phyloP scores from a whole-genome alignment of 2,888 invertebrate species.

The Unio pictorum region DNA sequence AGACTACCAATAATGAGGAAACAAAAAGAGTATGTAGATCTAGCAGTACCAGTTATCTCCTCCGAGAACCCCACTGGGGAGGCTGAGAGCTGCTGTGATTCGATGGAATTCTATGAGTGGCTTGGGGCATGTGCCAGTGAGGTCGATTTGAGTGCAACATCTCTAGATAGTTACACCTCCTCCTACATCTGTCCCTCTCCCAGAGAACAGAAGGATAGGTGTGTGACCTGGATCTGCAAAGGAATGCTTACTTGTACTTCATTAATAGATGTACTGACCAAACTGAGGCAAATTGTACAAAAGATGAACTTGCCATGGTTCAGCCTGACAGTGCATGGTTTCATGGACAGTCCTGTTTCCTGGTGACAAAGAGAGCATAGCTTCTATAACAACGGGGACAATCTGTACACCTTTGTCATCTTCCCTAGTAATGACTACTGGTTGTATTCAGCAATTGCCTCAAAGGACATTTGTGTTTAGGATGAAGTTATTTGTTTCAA shows the following conservation, averaged over 20 bases:
- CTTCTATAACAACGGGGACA: conserved; percentile 57
- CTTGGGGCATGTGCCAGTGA: conserved; percentile 60
- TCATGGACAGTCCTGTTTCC: conserved; percentile 58
- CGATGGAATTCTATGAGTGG: conserved; percentile 61
- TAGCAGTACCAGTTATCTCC: conserved; percentile 27
- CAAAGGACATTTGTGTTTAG: conserved; percentile 17
- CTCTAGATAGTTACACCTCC: conserved; percentile 40
- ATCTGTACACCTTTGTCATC: conserved; percentile 56
- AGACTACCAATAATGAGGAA: conserved; percentile 21
- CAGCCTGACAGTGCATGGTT: conserved; percentile 62
- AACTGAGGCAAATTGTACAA: conserved; percentile 13
- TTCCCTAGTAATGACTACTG: conserved; percentile 59
- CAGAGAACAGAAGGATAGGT: conserved; percentile 12
- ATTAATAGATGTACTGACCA: conserved; percentile 30
- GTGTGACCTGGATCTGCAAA: conserved; percentile 29
- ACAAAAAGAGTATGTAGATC: conserved; percentile 24
- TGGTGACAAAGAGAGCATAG: conserved; percentile 55
- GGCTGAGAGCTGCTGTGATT: conserved; percentile 11
- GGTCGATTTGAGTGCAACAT: conserved; percentile 22
- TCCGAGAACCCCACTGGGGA: conserved; percentile 7
- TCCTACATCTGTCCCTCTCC: conserved; percentile 45
- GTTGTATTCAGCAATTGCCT: conserved; percentile 47
- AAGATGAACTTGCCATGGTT: conserved; percentile 41
- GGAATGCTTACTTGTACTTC: conserved; percentile 46
- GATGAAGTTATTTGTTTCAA: no score